These are phyloP conservation scores for Synergus gifuensis DNA, from an alignment of 2,888 invertebrate genomes.

Conservation along the genomic window DNA sequence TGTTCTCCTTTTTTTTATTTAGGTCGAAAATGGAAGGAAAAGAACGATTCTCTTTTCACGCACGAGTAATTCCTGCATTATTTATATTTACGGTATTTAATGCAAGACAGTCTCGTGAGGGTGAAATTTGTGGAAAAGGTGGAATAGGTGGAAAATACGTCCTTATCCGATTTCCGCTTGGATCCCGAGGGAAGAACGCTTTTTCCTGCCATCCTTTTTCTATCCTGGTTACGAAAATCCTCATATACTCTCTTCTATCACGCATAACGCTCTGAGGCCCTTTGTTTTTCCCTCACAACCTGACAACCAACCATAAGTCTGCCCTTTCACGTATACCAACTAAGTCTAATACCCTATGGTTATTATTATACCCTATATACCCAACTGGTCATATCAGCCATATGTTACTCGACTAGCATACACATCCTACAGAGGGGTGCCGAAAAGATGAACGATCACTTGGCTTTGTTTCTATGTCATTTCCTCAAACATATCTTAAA, in stretches of 20 bases:
- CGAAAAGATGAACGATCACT: background rate
- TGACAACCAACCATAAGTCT: constrained; percentile 48
- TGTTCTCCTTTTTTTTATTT: background rate
- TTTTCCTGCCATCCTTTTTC: constrained; percentile 46
- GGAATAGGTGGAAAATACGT: constrained; percentile 47
- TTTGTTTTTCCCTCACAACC: constrained; percentile 39
- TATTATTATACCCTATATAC: constrained; percentile 29
- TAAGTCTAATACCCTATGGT: constrained; percentile 44
- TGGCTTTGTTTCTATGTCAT: background rate
- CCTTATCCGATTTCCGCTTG: constrained; percentile 56
- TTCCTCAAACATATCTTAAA: background rate
- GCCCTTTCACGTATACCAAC: constrained; percentile 42
- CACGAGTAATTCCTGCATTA: constrained; percentile 48
- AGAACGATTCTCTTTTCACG: constrained; percentile 32
- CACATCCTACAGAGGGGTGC: background rate
- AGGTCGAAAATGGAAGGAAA: constrained; percentile 3
- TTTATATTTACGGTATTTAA: constrained; percentile 54
- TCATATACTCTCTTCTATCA: constrained; percentile 14
- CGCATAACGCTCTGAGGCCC: background rate
- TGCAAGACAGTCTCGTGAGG: constrained; percentile 43
- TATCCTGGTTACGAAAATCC: constrained; percentile 47
- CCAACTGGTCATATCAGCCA: background rate
- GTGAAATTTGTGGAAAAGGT: constrained; percentile 48
- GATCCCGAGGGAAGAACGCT: constrained; percentile 47
- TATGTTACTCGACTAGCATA: background rate